Percentiles rank a stretch among this genome's conserved stretches.
These are phyloP conservation scores for Chaetodon auriga DNA, from an alignment of 2,113 vertebrate species.

Conservation along the genomic window DNA sequence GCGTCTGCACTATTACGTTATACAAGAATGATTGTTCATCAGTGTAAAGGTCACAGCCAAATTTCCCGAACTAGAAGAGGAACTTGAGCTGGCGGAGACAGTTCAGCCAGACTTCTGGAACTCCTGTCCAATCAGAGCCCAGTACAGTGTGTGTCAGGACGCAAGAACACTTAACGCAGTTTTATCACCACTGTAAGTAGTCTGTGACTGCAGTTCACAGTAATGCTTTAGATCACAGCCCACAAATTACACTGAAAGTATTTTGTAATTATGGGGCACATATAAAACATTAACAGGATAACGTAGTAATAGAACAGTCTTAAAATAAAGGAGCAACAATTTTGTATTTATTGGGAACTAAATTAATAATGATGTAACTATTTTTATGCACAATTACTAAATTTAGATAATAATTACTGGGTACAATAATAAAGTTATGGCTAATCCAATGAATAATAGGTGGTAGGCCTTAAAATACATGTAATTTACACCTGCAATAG, in stretches of 20 bases:
- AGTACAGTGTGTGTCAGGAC: slow-evolving; percentile 37
- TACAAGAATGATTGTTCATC: background rate
- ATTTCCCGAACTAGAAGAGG: slow-evolving; percentile 8
- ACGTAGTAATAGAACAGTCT: background rate
- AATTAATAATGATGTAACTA: background rate
- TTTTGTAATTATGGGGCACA: slow-evolving; percentile 38
- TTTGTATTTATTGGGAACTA: background rate
- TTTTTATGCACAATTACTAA: background rate
- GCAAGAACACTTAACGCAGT: slow-evolving; percentile 30
- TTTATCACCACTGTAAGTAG: slow-evolving; percentile 12
- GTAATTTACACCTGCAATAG: background rate
- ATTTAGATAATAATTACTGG: background rate
- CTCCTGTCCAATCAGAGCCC: slow-evolving; percentile 32
- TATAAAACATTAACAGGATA: slow-evolving; percentile 11
- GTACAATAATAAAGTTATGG: background rate
- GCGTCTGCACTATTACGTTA: background rate
- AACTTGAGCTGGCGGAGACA: slow-evolving; percentile 2
- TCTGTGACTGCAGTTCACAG: background rate
- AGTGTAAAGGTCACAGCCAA: slow-evolving; percentile 8
- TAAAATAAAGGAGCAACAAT: background rate
- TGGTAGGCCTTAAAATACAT: background rate
- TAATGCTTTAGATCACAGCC: slow-evolving; percentile 27
- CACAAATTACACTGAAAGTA: background rate
- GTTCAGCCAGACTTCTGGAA: slow-evolving; percentile 8
- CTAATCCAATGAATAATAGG: background rate